phyloP scores from a whole-genome alignment of 1,140 invertebrate species.

The Frieseomelitta varia region DNA sequence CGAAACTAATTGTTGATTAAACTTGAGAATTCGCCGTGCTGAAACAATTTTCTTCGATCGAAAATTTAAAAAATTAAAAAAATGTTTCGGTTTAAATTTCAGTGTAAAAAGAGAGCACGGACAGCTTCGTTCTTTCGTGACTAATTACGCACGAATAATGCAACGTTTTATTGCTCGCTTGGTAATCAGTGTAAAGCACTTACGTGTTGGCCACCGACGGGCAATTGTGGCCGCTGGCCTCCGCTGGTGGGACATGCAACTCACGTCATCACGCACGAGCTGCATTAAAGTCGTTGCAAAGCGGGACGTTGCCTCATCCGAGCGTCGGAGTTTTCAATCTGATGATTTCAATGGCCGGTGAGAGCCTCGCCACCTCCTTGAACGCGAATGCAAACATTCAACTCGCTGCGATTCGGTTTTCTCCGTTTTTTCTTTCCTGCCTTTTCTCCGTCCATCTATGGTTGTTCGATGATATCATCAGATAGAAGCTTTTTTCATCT shows the following conservation, averaged over 20 bases:
- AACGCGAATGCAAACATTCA: slow-evolving; percentile 12
- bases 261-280: slow-evolving; percentile 46
- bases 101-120: not conserved
- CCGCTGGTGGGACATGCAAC: slow-evolving; percentile 26
- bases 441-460: not conserved
- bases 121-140: slow-evolving; percentile 19
- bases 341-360: slow-evolving; percentile 39
- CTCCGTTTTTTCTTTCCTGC: not conserved
- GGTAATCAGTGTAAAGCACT: slow-evolving; percentile 19
- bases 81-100: too few relatives aligned
- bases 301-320: slow-evolving; percentile 45
- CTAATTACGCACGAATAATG: slow-evolving; percentile 48
- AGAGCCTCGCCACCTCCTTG: slow-evolving; percentile 24
- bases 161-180: slow-evolving; percentile 42
- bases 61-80: too few relatives aligned
- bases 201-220: not conserved
- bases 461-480: not conserved
- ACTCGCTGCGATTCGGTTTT: not conserved
- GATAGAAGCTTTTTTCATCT: not conserved
- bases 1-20: too few relatives aligned
- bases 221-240: not conserved
- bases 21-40: too few relatives aligned
- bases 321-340: slow-evolving; percentile 21
- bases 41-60: too few relatives aligned
- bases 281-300: slow-evolving; percentile 43